Evolutionary conservation across 2,113 vertebrate species (phyloP).

Genomic region (Muntiacus reevesi): DNA sequence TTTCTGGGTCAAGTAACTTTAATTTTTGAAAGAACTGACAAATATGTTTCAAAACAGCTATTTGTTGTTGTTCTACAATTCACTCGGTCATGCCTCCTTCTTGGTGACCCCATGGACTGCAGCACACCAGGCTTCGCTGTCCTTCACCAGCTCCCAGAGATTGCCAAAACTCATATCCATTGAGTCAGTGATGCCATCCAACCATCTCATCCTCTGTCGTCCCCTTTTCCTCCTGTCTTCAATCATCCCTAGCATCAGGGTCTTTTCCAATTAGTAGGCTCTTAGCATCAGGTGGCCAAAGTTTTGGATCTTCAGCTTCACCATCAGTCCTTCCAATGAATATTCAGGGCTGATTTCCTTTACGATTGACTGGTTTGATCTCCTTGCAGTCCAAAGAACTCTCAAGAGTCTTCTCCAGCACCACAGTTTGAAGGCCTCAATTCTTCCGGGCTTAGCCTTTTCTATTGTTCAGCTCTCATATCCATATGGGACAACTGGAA

Average conservation of each 20-base stretch:
- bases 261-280: not conserved
- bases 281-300: not conserved
- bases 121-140: not conserved
- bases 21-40: not conserved
- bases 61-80: not conserved
- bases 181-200: not conserved
- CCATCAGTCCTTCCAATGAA: not conserved
- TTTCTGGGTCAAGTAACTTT: not conserved
- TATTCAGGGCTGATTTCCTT: not conserved
- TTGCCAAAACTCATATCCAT: not conserved
- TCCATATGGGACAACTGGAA: not conserved
- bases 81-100: not conserved
- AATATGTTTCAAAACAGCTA: not conserved
- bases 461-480: not conserved
- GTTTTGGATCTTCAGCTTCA: not conserved
- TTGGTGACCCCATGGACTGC: not conserved
- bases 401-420: not conserved
- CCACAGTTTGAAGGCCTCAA: not conserved
- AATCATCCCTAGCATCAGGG: not conserved
- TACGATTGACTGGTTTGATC: not conserved
- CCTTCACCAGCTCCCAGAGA: not conserved
- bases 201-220: not conserved
- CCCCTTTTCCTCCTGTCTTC: not conserved
- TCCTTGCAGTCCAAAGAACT: not conserved
- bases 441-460: not conserved